Percentiles rank a stretch among this genome's conserved stretches.
Evolutionary conservation across 1,140 invertebrate species (phyloP).

Genomic region (Venturia canescens): DNA sequence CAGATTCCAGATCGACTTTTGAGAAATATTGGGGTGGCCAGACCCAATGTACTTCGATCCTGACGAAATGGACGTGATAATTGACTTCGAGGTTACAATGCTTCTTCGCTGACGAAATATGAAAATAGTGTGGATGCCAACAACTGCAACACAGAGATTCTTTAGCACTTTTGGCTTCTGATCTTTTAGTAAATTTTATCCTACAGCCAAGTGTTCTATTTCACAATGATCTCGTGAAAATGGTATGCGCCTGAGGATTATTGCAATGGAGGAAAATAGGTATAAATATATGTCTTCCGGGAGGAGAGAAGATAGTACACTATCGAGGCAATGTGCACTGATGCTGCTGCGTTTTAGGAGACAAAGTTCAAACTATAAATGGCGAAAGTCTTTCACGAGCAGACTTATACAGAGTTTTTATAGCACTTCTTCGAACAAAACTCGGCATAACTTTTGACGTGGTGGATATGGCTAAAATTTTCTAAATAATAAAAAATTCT

Average conservation of each 20-base stretch:
- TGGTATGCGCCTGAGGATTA: constrained; percentile 19
- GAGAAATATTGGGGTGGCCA: too few species aligned
- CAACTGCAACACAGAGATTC: neutral
- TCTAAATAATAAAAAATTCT: constrained; percentile 27
- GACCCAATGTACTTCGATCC: too few species aligned
- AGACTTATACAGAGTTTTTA: constrained; percentile 17
- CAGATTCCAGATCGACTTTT: too few species aligned
- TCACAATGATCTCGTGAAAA: neutral
- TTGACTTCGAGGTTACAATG: too few species aligned
- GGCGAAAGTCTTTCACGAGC: constrained; percentile 22
- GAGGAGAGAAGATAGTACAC: neutral
- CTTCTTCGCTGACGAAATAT: too few species aligned
- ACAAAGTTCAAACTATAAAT: constrained; percentile 34
- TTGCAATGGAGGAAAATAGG: neutral
- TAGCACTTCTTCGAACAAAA: neutral
- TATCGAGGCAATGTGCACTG: neutral
- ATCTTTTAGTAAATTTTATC: neutral
- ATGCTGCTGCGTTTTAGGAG: constrained; percentile 23
- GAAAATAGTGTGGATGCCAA: neutral
- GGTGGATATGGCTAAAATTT: constrained; percentile 15
- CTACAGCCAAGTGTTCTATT: neutral
- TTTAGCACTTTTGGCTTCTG: neutral
- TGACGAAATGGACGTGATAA: too few species aligned
- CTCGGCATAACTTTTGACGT: constrained; percentile 15
- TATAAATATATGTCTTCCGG: neutral